Percentiles rank a stretch among this genome's conserved stretches.
Evolutionary conservation across 1,140 invertebrate genomes (phyloP).

Genomic region (Zaprionus inermis): DNA sequence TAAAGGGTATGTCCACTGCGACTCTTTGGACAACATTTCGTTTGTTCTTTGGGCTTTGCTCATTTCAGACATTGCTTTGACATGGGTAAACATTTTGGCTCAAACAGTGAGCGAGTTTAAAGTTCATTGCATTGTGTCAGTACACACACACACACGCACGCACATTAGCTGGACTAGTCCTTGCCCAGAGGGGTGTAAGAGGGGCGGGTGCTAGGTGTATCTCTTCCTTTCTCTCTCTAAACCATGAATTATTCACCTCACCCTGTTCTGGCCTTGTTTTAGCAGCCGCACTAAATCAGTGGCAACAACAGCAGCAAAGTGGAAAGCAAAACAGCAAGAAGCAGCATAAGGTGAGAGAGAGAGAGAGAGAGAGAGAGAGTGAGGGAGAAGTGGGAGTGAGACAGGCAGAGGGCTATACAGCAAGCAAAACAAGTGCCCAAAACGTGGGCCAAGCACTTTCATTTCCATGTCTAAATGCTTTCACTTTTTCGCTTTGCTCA

Average conservation of each 20-base stretch:
- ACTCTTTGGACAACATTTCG: conserved; percentile 17
- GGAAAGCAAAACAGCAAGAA: conserved; percentile 6
- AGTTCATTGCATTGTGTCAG: conserved; percentile 65
- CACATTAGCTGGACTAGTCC: conserved; percentile 5
- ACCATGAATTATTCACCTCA: conserved; percentile 51
- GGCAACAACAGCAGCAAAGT: conserved; percentile 14
- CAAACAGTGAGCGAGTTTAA: conserved; percentile 56
- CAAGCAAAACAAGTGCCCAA: conserved; percentile 3
- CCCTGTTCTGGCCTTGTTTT: conserved; percentile 55
- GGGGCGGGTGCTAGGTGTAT: not conserved
- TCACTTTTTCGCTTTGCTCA: conserved; percentile 31
- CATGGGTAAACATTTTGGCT: conserved; percentile 66
- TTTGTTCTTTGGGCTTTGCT: conserved; percentile 46
- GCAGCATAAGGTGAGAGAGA: not conserved
- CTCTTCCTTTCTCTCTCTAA: not conserved
- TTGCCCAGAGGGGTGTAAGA: not conserved
- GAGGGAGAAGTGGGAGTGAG: not conserved
- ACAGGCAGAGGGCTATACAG: too few species aligned
- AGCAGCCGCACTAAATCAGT: conserved; percentile 33
- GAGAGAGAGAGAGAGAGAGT: not conserved
- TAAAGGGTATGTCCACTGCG: conserved; percentile 13
- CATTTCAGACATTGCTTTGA: conserved; percentile 44
- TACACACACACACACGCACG: conserved; percentile 1
- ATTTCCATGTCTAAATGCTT: conserved; percentile 55
- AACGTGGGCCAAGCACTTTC: conserved; percentile 31